Conservation (phyloP, 1,140 invertebrate species). For the Bombus waltoni region DNA sequence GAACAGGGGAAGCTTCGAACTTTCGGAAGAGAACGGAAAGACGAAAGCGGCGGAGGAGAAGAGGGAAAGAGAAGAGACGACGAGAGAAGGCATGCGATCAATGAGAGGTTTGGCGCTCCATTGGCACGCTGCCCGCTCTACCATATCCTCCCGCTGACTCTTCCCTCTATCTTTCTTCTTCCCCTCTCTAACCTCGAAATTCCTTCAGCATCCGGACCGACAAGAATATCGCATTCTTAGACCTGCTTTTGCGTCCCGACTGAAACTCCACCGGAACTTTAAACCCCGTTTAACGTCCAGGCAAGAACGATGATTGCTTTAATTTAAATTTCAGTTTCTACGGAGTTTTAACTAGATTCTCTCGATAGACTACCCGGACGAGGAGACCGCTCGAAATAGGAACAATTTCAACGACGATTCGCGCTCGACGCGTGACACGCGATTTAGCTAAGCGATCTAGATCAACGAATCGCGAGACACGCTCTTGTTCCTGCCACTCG, state of each 20-base stretch:
- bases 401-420: conserved; percentile 20
- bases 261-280: conserved; percentile 47
- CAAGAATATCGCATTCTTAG: conserved; percentile 58
- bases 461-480: too few relatives aligned
- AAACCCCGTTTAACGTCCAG: conserved; percentile 36
- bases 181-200: conserved; percentile 53
- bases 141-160: conserved; percentile 25
- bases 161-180: background rate
- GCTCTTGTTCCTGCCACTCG: too few relatives aligned
- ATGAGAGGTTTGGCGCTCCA: conserved; percentile 59
- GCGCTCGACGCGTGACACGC: background rate
- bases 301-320: conserved; percentile 40
- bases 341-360: conserved; percentile 18
- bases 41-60: conserved; percentile 12
- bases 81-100: conserved; percentile 53
- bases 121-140: conserved; percentile 64
- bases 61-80: conserved; percentile 5
- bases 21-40: conserved; percentile 3
- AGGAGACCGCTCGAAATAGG: background rate
- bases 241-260: conserved; percentile 27
- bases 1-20: conserved; percentile 6
- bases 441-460: background rate
- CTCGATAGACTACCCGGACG: too few relatives aligned
- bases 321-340: conserved; percentile 55
- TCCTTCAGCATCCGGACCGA: conserved; percentile 53